A percentile compares a stretch with the other conserved stretches of the same genome.
These are phyloP conservation scores for Eristalinus aeneus DNA, from an alignment of 2,888 invertebrate species.

Conservation along the genomic window DNA sequence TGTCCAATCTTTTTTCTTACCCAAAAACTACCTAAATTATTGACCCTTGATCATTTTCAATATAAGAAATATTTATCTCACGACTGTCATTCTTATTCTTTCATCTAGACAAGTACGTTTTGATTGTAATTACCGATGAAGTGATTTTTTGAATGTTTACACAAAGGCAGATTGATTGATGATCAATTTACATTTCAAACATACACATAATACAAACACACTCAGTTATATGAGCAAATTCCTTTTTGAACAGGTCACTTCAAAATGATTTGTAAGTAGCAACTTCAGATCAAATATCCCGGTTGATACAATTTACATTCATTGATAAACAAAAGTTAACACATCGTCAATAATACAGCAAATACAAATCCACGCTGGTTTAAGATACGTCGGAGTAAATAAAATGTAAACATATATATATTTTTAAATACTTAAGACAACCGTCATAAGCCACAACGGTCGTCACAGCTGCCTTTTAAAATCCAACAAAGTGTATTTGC, in stretches of 20 bases:
- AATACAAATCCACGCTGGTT: neutral
- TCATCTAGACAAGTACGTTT: neutral
- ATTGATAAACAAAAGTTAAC: neutral
- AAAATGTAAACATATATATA: too few relatives aligned
- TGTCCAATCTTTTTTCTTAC: neutral
- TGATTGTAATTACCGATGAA: neutral
- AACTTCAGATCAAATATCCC: neutral
- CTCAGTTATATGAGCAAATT: neutral
- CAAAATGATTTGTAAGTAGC: neutral
- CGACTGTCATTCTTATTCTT: neutral
- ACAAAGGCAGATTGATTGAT: neutral
- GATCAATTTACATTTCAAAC: neutral
- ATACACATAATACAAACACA: neutral
- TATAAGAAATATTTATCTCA: neutral
- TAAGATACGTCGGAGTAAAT: neutral
- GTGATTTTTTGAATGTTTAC: neutral
- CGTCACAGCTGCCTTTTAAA: neutral
- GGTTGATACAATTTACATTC: conserved; percentile 17
- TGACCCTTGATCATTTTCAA: conserved; percentile 22
- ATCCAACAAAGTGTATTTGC: neutral
- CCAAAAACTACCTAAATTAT: neutral
- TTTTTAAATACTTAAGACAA: neutral
- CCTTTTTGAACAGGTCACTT: neutral
- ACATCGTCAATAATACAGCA: too few relatives aligned
- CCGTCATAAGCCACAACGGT: neutral